Percentiles rank a stretch among this genome's conserved stretches.
Conservation (phyloP, 2,888 invertebrate genomes). For the Rhodophaea formosa region DNA sequence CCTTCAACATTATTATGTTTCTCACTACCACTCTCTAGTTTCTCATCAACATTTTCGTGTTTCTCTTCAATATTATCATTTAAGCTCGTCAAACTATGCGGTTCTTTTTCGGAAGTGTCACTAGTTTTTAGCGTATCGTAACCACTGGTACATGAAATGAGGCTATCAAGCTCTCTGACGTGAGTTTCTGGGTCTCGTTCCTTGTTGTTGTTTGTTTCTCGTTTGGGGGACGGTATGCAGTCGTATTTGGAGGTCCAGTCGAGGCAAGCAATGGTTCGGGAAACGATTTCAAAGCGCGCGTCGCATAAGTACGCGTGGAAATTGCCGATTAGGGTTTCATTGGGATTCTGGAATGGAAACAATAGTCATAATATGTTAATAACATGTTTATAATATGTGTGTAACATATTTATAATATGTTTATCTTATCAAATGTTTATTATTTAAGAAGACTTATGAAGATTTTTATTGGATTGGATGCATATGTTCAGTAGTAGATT, state of each 20-base stretch:
- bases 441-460: no score
- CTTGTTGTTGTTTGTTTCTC: slow-evolving; percentile 64
- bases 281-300: slow-evolving; percentile 88
- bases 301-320: slow-evolving; percentile 93
- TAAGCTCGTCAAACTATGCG: slow-evolving; percentile 61
- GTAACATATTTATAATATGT: no score
- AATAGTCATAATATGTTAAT: neutral
- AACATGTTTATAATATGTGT: no score
- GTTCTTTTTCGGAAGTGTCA: slow-evolving; percentile 57
- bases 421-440: no score
- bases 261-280: slow-evolving; percentile 87
- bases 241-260: slow-evolving; percentile 92
- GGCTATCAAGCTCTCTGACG: slow-evolving; percentile 66
- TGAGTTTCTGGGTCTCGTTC: slow-evolving; percentile 58
- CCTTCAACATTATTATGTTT: slow-evolving; percentile 53
- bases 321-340: slow-evolving; percentile 88
- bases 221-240: slow-evolving; percentile 73
- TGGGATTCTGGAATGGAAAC: slow-evolving; percentile 63
- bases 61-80: slow-evolving; percentile 50
- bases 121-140: slow-evolving; percentile 62
- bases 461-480: no score
- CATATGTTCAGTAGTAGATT: no score
- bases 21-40: slow-evolving; percentile 54
- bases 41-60: slow-evolving; percentile 27
- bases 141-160: slow-evolving; percentile 71